Percentiles rank a stretch among this genome's conserved stretches.
Evolutionary conservation across 2,888 invertebrate genomes (phyloP).

Genomic region (Caenorhabditis uteleia): DNA sequence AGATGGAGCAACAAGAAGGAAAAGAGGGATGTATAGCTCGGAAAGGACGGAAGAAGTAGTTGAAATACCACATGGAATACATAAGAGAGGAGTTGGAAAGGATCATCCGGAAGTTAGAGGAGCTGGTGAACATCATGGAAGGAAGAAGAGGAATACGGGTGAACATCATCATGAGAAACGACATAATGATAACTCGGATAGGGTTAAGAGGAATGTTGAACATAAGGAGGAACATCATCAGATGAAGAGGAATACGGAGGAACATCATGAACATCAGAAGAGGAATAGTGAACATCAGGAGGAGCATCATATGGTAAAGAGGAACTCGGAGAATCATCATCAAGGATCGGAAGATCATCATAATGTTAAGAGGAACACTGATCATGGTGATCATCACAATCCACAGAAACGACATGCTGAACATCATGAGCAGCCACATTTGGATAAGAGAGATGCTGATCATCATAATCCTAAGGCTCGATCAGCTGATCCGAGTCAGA

Average conservation of each 20-base stretch:
- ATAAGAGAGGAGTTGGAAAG: no score
- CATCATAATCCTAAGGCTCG: not conserved
- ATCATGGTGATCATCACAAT: not conserved
- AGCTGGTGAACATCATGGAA: conserved; percentile 21
- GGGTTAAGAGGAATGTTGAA: not conserved
- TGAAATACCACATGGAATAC: conserved; percentile 17
- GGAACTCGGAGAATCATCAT: conserved; percentile 7
- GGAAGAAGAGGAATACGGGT: conserved; percentile 10
- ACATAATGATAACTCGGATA: conserved; percentile 1
- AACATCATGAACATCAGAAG: conserved; percentile 18
- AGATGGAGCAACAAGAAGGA: conserved; percentile 6
- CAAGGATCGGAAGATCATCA: not conserved
- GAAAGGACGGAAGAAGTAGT: conserved; percentile 26
- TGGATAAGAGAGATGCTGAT: not conserved
- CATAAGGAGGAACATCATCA: conserved; percentile 12
- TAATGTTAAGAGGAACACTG: not conserved
- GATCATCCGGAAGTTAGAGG: no score
- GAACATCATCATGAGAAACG: conserved; percentile 20
- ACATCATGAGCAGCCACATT: not conserved
- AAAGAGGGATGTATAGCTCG: conserved; percentile 28
- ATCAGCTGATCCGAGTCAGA: not conserved
- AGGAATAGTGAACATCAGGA: conserved; percentile 3
- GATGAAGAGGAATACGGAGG: conserved; percentile 14
- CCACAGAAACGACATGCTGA: no score
- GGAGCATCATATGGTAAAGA: conserved; percentile 19